These are phyloP conservation scores for Pleuronectes platessa DNA, from an alignment of 2,113 vertebrate species.

Conservation along the genomic window DNA sequence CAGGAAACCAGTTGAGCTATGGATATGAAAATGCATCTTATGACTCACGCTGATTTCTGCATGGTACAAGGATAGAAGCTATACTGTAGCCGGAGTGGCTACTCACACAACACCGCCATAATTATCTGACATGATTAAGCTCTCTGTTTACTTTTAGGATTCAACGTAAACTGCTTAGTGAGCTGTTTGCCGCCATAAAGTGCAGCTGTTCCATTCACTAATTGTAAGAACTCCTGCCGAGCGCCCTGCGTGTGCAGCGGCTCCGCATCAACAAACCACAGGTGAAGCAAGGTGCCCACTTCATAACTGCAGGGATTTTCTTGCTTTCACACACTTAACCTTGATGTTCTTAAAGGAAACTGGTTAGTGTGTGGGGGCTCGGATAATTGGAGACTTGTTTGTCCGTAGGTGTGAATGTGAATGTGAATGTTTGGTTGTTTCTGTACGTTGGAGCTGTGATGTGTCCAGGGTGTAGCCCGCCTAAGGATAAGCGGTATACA, in stretches of 20 bases:
- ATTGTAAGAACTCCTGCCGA: conserved; percentile 33
- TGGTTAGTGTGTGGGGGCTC: neutral
- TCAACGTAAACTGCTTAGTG: conserved; percentile 49
- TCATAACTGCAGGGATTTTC: neutral
- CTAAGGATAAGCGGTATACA: no score
- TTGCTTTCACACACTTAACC: neutral
- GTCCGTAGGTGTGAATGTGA: neutral
- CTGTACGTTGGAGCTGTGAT: no score
- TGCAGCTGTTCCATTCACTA: conserved; percentile 52
- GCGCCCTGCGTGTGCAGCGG: conserved; percentile 20
- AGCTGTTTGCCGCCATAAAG: conserved; percentile 24
- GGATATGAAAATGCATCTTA: conserved; percentile 9
- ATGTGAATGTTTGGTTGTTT: neutral
- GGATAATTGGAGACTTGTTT: no score
- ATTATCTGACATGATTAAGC: conserved; percentile 51
- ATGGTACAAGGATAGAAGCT: neutral
- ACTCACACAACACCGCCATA: conserved; percentile 38
- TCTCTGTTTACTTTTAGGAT: conserved; percentile 50
- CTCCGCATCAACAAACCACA: conserved; percentile 35
- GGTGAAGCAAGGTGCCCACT: conserved; percentile 13
- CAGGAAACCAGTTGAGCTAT: neutral
- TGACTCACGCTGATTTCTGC: conserved; percentile 25
- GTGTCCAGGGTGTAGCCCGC: no score
- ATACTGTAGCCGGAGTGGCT: conserved; percentile 4
- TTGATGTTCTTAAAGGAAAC: neutral